Evolutionary conservation across 2,888 invertebrate genomes (phyloP).

Genomic region (Priapulus caudatus): DNA sequence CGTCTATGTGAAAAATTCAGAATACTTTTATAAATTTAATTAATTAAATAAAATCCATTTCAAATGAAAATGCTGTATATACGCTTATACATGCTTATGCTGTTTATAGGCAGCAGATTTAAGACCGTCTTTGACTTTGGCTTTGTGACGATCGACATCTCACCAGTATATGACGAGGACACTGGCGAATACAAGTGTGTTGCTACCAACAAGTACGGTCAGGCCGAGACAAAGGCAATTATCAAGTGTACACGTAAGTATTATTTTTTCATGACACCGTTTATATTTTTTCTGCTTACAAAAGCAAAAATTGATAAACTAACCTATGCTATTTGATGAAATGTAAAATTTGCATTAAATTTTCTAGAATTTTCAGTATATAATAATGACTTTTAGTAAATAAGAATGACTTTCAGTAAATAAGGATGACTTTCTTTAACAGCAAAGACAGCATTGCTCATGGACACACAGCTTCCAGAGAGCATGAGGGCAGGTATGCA

Average conservation of each 20-base stretch:
- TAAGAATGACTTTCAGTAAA: no score
- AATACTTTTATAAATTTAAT: slow-evolving; percentile 4
- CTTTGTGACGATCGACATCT: slow-evolving; percentile 75
- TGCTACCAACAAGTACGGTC: slow-evolving; percentile 47
- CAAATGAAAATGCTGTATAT: no score
- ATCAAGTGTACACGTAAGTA: slow-evolving; percentile 31
- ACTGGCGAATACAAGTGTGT: slow-evolving; percentile 80
- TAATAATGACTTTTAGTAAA: no score
- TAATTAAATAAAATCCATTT: no score
- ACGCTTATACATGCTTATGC: no score
- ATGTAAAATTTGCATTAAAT: no score
- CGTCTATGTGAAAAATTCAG: neutral
- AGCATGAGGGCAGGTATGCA: slow-evolving; percentile 91
- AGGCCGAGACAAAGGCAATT: slow-evolving; percentile 31
- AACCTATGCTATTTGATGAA: no score
- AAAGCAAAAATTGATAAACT: no score
- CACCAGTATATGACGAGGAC: slow-evolving; percentile 84
- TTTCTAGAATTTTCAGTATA: no score
- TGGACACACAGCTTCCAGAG: slow-evolving; percentile 29
- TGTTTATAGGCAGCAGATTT: slow-evolving; percentile 52
- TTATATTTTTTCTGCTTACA: no score
- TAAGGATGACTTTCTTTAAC: no score
- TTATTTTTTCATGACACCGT: neutral
- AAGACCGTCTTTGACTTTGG: slow-evolving; percentile 91
- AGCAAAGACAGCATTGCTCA: slow-evolving; percentile 12